phyloP scores from a whole-genome alignment of 2,797 vertebrate species.

The Gallirallus australis region DNA sequence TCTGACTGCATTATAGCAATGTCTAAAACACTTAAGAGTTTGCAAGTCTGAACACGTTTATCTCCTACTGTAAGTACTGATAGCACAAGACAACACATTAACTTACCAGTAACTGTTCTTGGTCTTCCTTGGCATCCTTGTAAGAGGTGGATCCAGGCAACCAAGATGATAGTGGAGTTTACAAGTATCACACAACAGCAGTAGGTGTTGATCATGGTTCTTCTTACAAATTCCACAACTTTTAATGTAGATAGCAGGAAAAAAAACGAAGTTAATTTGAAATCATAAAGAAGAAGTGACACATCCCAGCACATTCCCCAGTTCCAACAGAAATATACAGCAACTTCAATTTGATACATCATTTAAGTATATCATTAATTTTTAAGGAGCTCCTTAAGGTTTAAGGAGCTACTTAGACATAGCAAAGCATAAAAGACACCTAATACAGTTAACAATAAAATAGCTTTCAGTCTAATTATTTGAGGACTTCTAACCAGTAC shows the following conservation, averaged over 20 bases:
- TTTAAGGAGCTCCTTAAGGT: background rate
- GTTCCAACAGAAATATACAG: background rate
- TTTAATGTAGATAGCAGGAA: conserved; percentile 58
- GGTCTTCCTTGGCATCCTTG: conserved; percentile 98
- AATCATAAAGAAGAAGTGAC: background rate
- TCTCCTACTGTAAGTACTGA: background rate
- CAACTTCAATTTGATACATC: background rate
- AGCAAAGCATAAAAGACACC: background rate
- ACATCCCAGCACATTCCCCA: background rate
- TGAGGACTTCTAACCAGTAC: background rate
- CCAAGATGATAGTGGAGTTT: conserved; percentile 98
- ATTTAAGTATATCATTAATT: background rate
- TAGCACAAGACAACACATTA: background rate
- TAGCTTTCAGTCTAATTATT: background rate
- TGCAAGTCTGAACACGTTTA: background rate
- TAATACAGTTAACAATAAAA: background rate
- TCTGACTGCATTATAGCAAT: background rate
- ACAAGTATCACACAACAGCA: conserved; percentile 96
- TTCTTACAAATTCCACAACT: conserved; percentile 99
- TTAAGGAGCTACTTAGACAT: background rate
- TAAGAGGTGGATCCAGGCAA: conserved; percentile 96
- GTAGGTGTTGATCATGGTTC: conserved; percentile 96
- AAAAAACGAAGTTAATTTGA: conserved; percentile 53
- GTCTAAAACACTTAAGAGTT: background rate
- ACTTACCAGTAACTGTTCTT: conserved; percentile 98